Percentiles rank a stretch among this genome's conserved stretches.
phyloP scores from a whole-genome alignment of 2,888 invertebrate genomes.

The Dexiosoma caninum region DNA sequence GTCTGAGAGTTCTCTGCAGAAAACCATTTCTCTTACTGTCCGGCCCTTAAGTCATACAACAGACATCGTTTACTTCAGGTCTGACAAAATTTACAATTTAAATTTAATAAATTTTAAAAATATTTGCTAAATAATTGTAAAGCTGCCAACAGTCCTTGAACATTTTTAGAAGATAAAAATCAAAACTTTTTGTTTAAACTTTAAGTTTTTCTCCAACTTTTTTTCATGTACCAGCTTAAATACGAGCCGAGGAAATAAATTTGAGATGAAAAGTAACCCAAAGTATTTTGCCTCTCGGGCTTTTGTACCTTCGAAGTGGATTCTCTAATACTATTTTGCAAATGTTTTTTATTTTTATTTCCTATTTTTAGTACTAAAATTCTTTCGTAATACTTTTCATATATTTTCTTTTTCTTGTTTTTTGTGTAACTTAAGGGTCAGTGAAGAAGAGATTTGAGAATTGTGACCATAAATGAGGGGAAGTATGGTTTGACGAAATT shows the following conservation, averaged over 20 bases:
- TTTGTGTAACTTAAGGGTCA: conserved; percentile 43
- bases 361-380: conserved; percentile 18
- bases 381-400: conserved; percentile 53
- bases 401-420: conserved; percentile 21
- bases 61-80: no score
- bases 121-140: background rate
- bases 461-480: background rate
- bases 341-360: conserved; percentile 11
- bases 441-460: conserved; percentile 46
- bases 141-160: background rate
- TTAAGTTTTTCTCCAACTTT: background rate
- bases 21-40: no score
- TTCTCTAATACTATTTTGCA: conserved; percentile 38
- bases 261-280: conserved; percentile 36
- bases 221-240: background rate
- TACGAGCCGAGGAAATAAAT: background rate
- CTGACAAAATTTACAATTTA: no score
- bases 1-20: no score
- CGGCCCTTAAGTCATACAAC: no score
- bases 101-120: background rate
- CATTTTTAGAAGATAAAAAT: background rate
- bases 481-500: background rate
- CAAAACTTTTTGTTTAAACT: background rate
- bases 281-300: conserved; percentile 41
- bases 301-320: conserved; percentile 42